A percentile compares a stretch with the other conserved stretches of the same genome.
Evolutionary conservation across 64 coral and sea anemone species (phyloP).

Genomic region (Anthopleura sola): DNA sequence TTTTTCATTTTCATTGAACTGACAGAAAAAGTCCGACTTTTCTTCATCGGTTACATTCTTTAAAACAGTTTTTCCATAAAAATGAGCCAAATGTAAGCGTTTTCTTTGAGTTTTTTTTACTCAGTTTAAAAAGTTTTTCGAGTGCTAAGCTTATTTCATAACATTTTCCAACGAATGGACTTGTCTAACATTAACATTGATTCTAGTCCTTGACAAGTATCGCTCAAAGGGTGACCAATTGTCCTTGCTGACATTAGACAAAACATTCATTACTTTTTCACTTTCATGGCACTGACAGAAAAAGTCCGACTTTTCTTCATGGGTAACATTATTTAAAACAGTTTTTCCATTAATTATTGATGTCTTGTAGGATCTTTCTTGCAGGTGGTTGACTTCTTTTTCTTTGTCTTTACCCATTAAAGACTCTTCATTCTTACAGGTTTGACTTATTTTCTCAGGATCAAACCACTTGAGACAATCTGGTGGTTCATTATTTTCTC

Average conservation of each 20-base stretch:
- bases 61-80: background rate
- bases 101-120: too few species aligned
- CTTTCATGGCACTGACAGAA: background rate
- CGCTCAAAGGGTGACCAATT: constrained; percentile 76
- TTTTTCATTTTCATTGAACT: background rate
- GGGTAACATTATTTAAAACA: background rate
- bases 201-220: constrained; percentile 89
- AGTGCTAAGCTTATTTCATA: constrained; percentile 7
- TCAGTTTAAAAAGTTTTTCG: too few species aligned
- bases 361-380: background rate
- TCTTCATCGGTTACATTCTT: background rate
- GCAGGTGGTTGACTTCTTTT: background rate
- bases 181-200: constrained; percentile 95
- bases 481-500: constrained; percentile 59
- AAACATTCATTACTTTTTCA: too few species aligned
- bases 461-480: constrained; percentile 64
- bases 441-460: constrained; percentile 9
- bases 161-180: constrained; percentile 78
- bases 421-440: background rate
- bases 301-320: background rate
- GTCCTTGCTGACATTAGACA: constrained; percentile 27
- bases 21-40: background rate
- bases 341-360: background rate
- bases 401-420: constrained; percentile 14
- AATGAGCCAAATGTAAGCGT: too few species aligned